Base-by-base conservation (phyloP, 2,113 vertebrate species). In the Labeo catla region DNA sequence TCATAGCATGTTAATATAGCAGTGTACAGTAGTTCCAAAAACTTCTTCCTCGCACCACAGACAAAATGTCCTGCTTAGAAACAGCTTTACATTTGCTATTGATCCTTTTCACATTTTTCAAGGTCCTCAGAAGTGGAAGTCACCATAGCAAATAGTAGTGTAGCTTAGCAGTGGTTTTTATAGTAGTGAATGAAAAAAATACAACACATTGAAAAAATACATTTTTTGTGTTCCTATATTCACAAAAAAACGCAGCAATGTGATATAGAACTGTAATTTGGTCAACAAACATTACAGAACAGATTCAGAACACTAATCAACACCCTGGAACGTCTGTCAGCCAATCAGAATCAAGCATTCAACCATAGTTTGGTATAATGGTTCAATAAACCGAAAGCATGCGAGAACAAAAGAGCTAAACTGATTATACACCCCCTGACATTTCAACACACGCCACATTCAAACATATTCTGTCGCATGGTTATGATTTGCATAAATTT, bases 401-500 rank as follows among this genome's bases (percentile, higher is more conserved):
- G 23, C 13, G 45, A 47, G 57, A 19, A 59, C 52, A 70, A 86
- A 57, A 86, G 49, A 86, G 39, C 36, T 84, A 76, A 88, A 88
- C 76, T 68, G 59, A 81, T 89, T 86, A 76, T 77, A 84, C 76
- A 81, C 85, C 57, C 59, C 57, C 70, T 86, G 85, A 86, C 85
- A 86, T 89, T 89, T 88, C 76, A 74, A 84, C 66, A 45, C 76
- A 19, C 11, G n/a, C 45, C 52, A 28, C 70, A 78, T 43, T 78
- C 54, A 73, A 12, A 84, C 76, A 39, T n/a, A 63, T 68, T 50
- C 52, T 86, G 65, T 84, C 11, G 6, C 81, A 50, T 68, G 74
- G 84, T 72, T 68, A 8, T 81, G 85, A 86, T 88, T 88, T 88
- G 74, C 87, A 88, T 86, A 84, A 4, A 52, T 83, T 11, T 82